Evolutionary conservation across 2,888 invertebrate genomes (phyloP), one percentile per base, ranked within the genome.

Genomic region (Mythimna pallens): DNA sequence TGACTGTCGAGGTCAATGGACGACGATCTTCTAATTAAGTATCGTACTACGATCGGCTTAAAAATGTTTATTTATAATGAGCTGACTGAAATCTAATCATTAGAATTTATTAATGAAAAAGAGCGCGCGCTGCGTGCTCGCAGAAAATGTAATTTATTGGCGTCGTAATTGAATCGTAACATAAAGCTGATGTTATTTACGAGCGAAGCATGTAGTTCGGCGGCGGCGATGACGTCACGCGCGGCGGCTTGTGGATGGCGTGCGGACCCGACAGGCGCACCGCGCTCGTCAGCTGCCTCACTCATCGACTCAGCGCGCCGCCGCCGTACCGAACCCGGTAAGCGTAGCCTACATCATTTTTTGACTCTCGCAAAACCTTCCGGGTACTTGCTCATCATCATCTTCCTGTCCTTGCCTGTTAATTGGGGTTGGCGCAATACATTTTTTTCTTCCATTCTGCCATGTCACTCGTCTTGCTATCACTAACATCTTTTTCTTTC

Each of bases 91-190:
- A 66, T 67, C 43, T 61, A 68, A 77, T 70, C 3, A 80, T 81
- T 71, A 77, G 54, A 78, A 81, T 77, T 67, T 81, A 70, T 76
- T 55, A 40, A 69, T 65, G 62, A 68, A 36, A 62, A 25, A 30
- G n/a, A 62, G 61, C 17, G 61, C 47, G 59, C 47, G 70, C 52
- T 54, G 57, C 57, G 14, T 30, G 22, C 73, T 65, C 65, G n/a
- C 64, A 65, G 65, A 80, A 71, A 77, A 73, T 72, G 66, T 73
- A 57, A 70, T 78, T 73, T 79, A 76, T 73, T 73, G 70, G 50
- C 55, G 66, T 25, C 75, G 73, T 78, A 84, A 84, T 83, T 82
- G 82, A 83, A 82, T 84, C 83, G 74, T 82, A 70, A 73, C 63
- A 59, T 76, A 76, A 74, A 84, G 78, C 70, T 72, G 62, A 65